Percentiles rank a stretch among this genome's conserved stretches.
These are phyloP conservation scores for Ptychodera flava DNA, from an alignment of 35 echinoderm and acorn worm genomes.

Conservation along the genomic window DNA sequence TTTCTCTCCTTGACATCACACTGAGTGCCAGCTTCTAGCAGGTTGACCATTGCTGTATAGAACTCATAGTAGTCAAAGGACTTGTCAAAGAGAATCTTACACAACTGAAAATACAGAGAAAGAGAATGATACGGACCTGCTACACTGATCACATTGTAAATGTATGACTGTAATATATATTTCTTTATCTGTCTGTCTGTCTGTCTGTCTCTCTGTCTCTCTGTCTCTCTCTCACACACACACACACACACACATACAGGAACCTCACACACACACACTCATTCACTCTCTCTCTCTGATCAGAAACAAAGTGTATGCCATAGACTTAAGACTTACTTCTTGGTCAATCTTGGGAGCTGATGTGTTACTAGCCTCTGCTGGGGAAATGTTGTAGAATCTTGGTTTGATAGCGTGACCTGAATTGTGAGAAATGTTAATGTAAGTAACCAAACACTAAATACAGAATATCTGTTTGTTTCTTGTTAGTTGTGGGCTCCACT, in stretches of 20 bases:
- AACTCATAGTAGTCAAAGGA: conserved; percentile 95
- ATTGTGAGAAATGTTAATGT: neutral
- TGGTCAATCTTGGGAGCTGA: conserved; percentile 56
- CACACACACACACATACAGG: conserved; percentile 2
- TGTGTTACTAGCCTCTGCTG: conserved; percentile 23
- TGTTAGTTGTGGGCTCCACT: too few relatives aligned
- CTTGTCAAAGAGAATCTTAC: conserved; percentile 70
- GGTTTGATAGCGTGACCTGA: conserved; percentile 44
- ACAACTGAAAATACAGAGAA: conserved; percentile 36
- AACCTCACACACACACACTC: too few relatives aligned
- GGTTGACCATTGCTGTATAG: conserved; percentile 73
- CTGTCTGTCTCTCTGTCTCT: neutral
- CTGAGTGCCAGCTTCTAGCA: conserved; percentile 58
- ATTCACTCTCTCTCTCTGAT: too few relatives aligned
- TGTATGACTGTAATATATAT: too few relatives aligned
- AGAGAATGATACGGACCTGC: neutral
- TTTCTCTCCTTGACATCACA: conserved; percentile 52
- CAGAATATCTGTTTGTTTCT: neutral
- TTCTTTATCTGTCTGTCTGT: conserved; percentile 3
- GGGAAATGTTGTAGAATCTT: conserved; percentile 74
- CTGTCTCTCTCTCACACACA: neutral
- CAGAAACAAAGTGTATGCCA: too few relatives aligned
- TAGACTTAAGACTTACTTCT: conserved; percentile 65
- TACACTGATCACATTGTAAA: too few relatives aligned
- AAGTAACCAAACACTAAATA: neutral